Evolutionary conservation across 1,140 invertebrate species (phyloP).

Genomic region (Saxidomus purpurata): DNA sequence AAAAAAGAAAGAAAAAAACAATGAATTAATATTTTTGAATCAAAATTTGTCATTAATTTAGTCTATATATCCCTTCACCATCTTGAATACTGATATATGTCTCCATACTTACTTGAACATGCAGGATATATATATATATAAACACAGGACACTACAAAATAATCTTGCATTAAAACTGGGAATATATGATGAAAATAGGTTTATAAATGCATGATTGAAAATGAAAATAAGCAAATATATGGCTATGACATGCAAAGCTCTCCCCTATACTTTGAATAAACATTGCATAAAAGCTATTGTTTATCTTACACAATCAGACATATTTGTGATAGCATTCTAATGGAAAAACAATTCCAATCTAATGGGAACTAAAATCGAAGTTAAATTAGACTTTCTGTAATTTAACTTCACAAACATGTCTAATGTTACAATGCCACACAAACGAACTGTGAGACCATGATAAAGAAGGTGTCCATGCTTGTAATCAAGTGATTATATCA

Average conservation of each 20-base stretch:
- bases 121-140: not conserved
- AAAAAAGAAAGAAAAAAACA: constrained; percentile 70
- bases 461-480: not conserved
- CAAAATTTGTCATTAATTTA: constrained; percentile 8
- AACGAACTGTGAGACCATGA: not conserved
- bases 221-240: not conserved
- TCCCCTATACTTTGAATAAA: not conserved
- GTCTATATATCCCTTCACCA: constrained; percentile 47
- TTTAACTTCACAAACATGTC: not conserved
- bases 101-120: constrained; percentile 45
- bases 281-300: not conserved
- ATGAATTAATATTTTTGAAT: constrained; percentile 51
- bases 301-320: not conserved
- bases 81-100: constrained; percentile 25
- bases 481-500: not conserved
- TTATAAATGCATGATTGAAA: too few relatives aligned
- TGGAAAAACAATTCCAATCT: too few relatives aligned
- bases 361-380: too few relatives aligned
- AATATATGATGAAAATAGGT: too few relatives aligned
- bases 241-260: not conserved
- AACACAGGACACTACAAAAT: too few relatives aligned
- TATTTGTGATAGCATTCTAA: too few relatives aligned
- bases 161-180: too few relatives aligned
- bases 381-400: not conserved
- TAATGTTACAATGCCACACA: not conserved